Evolutionary conservation across 2,888 invertebrate species (phyloP), one percentile per base, ranked within the genome.

Genomic region (Noctua fimbriata): DNA sequence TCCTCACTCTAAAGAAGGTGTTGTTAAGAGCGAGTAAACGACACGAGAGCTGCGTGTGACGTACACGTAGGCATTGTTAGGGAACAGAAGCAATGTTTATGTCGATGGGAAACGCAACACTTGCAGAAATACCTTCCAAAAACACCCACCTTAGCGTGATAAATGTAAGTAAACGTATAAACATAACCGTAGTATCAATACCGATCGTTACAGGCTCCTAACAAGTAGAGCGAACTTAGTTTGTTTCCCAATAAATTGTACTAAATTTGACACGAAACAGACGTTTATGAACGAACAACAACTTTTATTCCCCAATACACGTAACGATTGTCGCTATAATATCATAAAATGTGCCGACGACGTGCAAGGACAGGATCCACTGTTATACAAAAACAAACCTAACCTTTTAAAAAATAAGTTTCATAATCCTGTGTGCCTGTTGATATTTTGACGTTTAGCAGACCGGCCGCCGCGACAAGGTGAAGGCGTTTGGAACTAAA

Each of bases 251-350:
- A 88, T 87, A 88, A 88, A 89, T 85, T 83, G 81, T 79, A 87
- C 74, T 89, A 83, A 85, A 88, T 89, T 89, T 83, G 89, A 88
- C 88, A 89, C 89, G 82, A 82, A 89, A 89, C 89, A 82, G 89
- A 85, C 89, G 82, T 89, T 89, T 87, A 89, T 85, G 81, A 89
- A 88, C 85, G 82, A 89, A 87, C 87, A 88, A 89, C 90, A 88
- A 89, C 90, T 88, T 89, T 89, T 89, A 89, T 89, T 87, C 55
- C 89, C 89, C 83, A 87, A 87, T 85, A 89, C 90, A 89, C 87
- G 81, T 85, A 89, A 87, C 82, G 83, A 87, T 89, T 89, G 87
- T 88, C 89, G 82, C 90, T 85, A 82, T 86, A 88, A 89, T 88
- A 89, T 85, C 89, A 86, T 89, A 88, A 84, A 89, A 87, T 88